Evolutionary conservation across 92 coral and sea anemone species (phyloP), one percentile per base, ranked within the genome.

Genomic region (Pocillopora meandrina): DNA sequence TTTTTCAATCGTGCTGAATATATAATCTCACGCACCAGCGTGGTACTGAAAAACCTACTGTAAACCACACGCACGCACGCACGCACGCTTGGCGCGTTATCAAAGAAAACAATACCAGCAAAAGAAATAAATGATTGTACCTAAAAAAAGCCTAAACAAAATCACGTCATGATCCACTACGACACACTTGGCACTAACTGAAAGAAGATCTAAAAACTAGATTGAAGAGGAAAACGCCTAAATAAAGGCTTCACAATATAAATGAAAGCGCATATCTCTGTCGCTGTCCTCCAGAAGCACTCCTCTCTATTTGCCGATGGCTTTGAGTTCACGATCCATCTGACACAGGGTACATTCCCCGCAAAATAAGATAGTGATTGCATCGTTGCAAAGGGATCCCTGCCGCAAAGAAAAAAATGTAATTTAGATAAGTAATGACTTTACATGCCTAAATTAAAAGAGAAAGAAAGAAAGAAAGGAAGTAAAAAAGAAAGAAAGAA

Each of bases 331-430:
- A 19, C 98, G 95, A 18, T 93, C 78, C 93, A 95, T 85, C 92
- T 95, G 98, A 87, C 98, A 95, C 64, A 90, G 59, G 19, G 84
- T 94, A 75, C 97, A 93, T 10, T 74, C 72, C 19, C 64, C 42
- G 68, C 91, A 93, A 74, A 73, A 91, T 57, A 12, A 21, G 61
- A 86, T 62, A 12, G 88, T 61, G n/a, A 95, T 60, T 3, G 98
- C 97, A 78, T 95, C 98, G 72, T 95, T 95, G 87, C 98, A 95
- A 79, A 95, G 72, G 15, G 97, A 71, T 34, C 98, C 98, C 98
- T 95, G 71, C 52, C 52, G 52, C 52, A 1, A 42, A 55, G 82
- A 47, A 65, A 86, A 67, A 82, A 21, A 61, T n/a, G 33, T 33
- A 34, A 10, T 42, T 68, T 31, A 68, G 73, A 20, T 14, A 10